phyloP scores from a whole-genome alignment of 2,113 vertebrate genomes.

The Puntigrus tetrazona region DNA sequence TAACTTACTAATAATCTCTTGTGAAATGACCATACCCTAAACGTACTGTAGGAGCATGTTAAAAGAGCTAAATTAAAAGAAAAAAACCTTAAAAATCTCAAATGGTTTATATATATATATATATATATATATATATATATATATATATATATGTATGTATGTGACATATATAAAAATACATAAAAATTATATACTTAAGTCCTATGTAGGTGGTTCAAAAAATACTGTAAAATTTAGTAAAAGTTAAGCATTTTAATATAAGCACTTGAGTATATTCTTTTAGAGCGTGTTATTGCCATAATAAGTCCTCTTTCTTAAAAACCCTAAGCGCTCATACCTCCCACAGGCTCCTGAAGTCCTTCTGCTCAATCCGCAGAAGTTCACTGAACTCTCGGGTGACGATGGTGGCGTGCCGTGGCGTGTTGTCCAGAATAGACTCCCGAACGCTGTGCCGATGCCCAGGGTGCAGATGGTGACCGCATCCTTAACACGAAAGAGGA shows the following conservation, averaged over 20 bases:
- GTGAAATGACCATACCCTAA: too few relatives aligned
- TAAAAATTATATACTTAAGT: neutral
- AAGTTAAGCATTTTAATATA: neutral
- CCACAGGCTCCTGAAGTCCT: slow-evolving; percentile 94
- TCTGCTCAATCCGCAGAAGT: slow-evolving; percentile 93
- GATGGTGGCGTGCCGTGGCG: slow-evolving; percentile 94
- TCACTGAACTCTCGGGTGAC: slow-evolving; percentile 91
- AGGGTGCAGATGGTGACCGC: slow-evolving; percentile 94
- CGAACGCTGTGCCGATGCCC: slow-evolving; percentile 94
- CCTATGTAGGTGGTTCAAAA: too few relatives aligned
- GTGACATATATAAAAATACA: neutral
- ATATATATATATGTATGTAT: too few relatives aligned
- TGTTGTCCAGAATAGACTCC: slow-evolving; percentile 97
- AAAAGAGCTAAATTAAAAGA: too few relatives aligned
- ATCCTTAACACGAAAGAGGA: slow-evolving; percentile 79
- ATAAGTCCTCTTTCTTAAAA: neutral
- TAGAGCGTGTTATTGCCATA: neutral
- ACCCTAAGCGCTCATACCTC: slow-evolving; percentile 85
- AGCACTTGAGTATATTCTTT: neutral
- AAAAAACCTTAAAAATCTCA: too few relatives aligned
- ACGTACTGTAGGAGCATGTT: too few relatives aligned
- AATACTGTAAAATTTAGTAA: too few relatives aligned
- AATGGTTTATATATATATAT: too few relatives aligned
- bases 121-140: too few relatives aligned
- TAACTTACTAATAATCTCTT: too few relatives aligned